These are phyloP conservation scores for Formicarius rufipectus DNA, from an alignment of 2,113 vertebrate species.

Conservation along the genomic window DNA sequence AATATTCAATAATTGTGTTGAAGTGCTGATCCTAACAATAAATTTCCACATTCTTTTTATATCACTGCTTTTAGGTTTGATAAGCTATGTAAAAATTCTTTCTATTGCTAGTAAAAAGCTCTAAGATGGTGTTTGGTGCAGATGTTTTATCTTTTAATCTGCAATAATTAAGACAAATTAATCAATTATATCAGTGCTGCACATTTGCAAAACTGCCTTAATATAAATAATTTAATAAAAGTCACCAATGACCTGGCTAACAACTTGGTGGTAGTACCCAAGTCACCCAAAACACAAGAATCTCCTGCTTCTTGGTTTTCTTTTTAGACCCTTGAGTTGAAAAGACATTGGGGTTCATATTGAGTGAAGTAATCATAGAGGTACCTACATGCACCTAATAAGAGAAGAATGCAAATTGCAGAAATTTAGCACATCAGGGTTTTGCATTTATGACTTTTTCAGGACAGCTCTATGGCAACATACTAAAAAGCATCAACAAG, in stretches of 20 bases:
- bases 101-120: background rate
- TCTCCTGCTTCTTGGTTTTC: background rate
- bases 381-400: background rate
- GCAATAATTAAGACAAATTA: background rate
- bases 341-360: background rate
- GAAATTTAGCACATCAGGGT: background rate
- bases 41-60: background rate
- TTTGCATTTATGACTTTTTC: background rate
- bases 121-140: background rate
- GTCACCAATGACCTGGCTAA: background rate
- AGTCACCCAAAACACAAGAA: background rate
- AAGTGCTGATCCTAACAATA: background rate
- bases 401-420: background rate
- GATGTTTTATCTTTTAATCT: background rate
- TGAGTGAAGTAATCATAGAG: background rate
- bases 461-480: background rate
- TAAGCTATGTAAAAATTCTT: background rate
- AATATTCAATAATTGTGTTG: background rate
- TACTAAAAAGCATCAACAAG: background rate
- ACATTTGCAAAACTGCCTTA: background rate
- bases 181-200: background rate
- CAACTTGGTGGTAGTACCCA: background rate
- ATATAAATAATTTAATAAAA: background rate
- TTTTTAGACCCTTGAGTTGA: rapidly evolving
- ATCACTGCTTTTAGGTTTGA: background rate